Evolutionary conservation across 1,140 invertebrate species (phyloP), one percentile per base, ranked within the genome.

Genomic region (Steinernema feltiae): DNA sequence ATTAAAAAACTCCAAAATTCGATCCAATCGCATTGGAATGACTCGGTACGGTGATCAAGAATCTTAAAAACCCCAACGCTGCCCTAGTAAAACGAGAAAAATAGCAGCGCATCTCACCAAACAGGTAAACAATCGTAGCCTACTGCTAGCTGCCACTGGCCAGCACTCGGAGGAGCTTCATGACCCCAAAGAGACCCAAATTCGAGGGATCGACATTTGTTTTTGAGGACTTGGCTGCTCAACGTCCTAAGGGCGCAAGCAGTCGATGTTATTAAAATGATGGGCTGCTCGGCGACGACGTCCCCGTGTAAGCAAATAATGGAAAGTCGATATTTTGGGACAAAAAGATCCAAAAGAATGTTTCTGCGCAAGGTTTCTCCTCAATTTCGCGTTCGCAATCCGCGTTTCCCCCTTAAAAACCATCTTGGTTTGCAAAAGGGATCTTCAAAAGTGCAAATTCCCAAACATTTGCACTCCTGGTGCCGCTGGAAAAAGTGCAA

Each of bases 241-340:
- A 21, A n/a, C 53, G 53, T 3, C 53, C 53, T 63, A 27, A 63
- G 53, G 53, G 53, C 53, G 53, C 53, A 63, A 27, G 53, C 53
- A 15, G 53, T n/a, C 53, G 53, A 63, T 63, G 53, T 63, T 63
- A 63, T 63, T 63, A 63, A 63, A 63, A 63, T 63, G 53, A 63
- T 63, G 53, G 53, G 24, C 53, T 63, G n/a, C 35, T 7, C 7
- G 35, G 35, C 53, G 53, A 63, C 53, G 53, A 63, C 53, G 53
- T 21, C 15, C 24, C 53, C 53, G 24, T 63, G 53, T 63, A 17
- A 63, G 53, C 53, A 63, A 63, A 63, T 63, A 63, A 63, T 63
- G 53, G 53, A 63, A 63, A 63, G 53, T 63, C 53, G 53, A 63
- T 63, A 63, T 63, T 63, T 63, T 27, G 53, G 53, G 53, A 63